These are phyloP conservation scores for Leptogaster cylindrica DNA, from an alignment of 2,888 invertebrate species.

Conservation along the genomic window DNA sequence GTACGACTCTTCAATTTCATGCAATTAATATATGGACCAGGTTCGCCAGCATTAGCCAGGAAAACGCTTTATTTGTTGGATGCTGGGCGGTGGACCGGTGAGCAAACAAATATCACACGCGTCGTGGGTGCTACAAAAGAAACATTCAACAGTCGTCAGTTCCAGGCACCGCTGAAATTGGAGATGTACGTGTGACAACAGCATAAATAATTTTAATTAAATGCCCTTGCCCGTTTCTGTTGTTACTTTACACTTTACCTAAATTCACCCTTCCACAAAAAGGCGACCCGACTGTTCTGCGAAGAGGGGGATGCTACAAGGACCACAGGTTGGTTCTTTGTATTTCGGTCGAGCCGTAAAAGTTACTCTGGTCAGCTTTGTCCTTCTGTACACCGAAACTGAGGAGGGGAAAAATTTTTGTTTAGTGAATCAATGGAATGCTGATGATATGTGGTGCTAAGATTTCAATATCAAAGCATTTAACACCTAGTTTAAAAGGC, in stretches of 20 bases:
- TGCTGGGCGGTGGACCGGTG: neutral
- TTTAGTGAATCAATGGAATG: conserved; percentile 41
- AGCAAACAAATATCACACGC: neutral
- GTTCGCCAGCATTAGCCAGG: conserved; percentile 17
- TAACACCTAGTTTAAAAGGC: neutral
- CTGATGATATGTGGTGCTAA: conserved; percentile 41
- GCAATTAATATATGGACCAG: conserved; percentile 10
- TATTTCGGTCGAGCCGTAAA: neutral
- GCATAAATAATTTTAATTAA: conserved; percentile 53
- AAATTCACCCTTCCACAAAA: neutral
- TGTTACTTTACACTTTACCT: conserved; percentile 15
- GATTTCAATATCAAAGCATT: conserved; percentile 46
- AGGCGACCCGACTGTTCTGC: neutral
- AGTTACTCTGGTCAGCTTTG: conserved; percentile 17
- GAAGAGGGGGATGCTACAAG: neutral
- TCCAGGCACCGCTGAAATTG: conserved; percentile 48
- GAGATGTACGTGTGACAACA: conserved; percentile 51
- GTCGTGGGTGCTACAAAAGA: neutral
- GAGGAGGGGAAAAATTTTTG: conserved; percentile 25
- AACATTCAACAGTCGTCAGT: conserved; percentile 13
- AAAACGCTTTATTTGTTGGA: too few species aligned
- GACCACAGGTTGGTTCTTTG: neutral
- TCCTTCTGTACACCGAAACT: neutral
- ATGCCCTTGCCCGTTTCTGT: conserved; percentile 47
- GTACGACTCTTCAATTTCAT: conserved; percentile 23